Evolutionary conservation across 2,888 invertebrate genomes (phyloP), one percentile per base, ranked within the genome.

Genomic region (Nomada ruficornis): DNA sequence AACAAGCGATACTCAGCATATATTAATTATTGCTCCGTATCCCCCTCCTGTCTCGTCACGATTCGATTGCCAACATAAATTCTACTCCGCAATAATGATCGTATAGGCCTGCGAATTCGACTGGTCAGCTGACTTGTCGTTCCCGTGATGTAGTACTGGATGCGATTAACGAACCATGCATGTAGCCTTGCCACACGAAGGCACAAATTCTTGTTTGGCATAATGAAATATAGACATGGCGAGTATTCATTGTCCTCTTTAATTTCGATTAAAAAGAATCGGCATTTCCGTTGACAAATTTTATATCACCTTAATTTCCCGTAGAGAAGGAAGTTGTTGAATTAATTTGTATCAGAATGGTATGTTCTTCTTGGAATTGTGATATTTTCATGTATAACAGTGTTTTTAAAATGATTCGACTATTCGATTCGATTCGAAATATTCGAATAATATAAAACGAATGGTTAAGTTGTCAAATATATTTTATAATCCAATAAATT

Each of bases 1-100:
- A 87, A 86, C 89, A 88, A 90, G 90, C 89, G 87, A 87, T 86
- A 85, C 88, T 89, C 90, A 76, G 89, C 88, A 90, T 89, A 90
- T 91, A 91, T 91, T 91, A 91, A 91, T 91, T 90, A 91, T 88
- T 83, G 87, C 82, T 82, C 80, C 75, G 55, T 63, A 74, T 75
- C 54, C 57, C 71, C 65, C 42, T 65, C 55, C 71, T 62, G 50
- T 23, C 26, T 42, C 70, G 79, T 78, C 77, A 79, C 82, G 74
- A 80, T 82, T 84, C 87, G 89, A 89, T 82, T 86, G 85, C 75
- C 77, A 78, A 80, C 89, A 89, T 91, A 91, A 90, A 91, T 91
- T 90, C 85, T 82, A 69, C 74, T 80, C 82, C 81, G 84, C 64
- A 77, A 78, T 86, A 85, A 88, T 86, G 84, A 87, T 87, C 85